Conservation (phyloP, 2,797 vertebrate genomes). For the Phoeniculus purpureus region DNA sequence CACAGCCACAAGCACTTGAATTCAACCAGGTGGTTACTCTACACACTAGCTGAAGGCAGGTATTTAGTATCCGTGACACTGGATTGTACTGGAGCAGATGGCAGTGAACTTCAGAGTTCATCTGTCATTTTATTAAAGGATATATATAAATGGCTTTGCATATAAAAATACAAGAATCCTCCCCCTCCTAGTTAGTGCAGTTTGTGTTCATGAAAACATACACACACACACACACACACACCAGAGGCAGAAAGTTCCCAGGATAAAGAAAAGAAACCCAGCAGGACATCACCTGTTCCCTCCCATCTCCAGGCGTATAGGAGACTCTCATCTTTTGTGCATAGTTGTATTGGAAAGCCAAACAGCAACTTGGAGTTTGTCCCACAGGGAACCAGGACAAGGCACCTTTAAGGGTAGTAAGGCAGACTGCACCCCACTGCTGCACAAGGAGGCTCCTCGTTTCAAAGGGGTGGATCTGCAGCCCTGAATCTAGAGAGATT, state of each 20-base stretch:
- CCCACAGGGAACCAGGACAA: constrained; percentile 40
- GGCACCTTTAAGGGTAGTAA: constrained; percentile 62
- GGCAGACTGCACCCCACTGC: constrained; percentile 40
- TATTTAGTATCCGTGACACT: not conserved
- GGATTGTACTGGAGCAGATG: constrained; percentile 8
- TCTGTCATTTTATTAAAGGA: constrained; percentile 34
- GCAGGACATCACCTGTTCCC: not conserved
- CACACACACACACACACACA: not conserved
- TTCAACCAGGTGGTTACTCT: not conserved
- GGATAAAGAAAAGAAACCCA: constrained; percentile 27
- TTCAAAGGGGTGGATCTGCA: not conserved
- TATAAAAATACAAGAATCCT: constrained; percentile 54
- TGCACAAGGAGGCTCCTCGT: not conserved
- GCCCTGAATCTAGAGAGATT: not conserved
- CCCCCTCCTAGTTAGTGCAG: not conserved
- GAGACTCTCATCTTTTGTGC: constrained; percentile 31
- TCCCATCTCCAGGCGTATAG: not conserved
- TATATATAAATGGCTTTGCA: not conserved
- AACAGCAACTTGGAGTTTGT: constrained; percentile 16
- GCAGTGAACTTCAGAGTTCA: constrained; percentile 17
- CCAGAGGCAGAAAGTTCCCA: not conserved
- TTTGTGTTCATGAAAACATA: not conserved
- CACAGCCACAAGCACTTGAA: not conserved
- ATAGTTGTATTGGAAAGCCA: constrained; percentile 22
- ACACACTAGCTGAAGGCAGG: not conserved